A percentile compares a stretch with the other conserved stretches of the same genome.
These are phyloP conservation scores for Opisthocomus hoazin DNA, from an alignment of 2,113 vertebrate species.

Conservation along the genomic window DNA sequence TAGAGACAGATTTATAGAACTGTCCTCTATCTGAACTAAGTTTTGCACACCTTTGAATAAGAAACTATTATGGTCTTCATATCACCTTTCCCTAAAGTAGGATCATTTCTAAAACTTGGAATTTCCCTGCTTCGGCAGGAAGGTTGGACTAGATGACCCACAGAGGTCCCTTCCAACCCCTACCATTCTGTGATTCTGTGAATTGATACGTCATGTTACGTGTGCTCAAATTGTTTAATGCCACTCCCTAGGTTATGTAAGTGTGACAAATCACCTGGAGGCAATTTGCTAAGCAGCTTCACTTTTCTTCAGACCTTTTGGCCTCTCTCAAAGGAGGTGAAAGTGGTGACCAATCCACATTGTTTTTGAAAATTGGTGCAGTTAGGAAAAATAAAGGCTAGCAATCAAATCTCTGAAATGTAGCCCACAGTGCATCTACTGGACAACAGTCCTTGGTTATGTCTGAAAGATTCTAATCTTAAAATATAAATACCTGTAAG, in stretches of 20 bases:
- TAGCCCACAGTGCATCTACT: accelerated
- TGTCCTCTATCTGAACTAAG: neutral
- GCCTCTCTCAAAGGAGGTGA: neutral
- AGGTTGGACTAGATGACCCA: too few relatives aligned
- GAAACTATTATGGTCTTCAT: neutral
- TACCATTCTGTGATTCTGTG: too few relatives aligned
- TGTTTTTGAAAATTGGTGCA: neutral
- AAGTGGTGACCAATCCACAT: neutral
- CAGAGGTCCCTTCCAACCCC: too few relatives aligned
- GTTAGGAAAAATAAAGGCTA: neutral
- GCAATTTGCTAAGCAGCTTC: neutral
- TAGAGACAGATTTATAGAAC: neutral
- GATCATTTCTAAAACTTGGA: neutral
- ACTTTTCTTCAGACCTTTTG: neutral
- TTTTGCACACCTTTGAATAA: neutral
- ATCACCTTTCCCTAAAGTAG: neutral
- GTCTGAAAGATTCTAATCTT: neutral
- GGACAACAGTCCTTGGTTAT: neutral
- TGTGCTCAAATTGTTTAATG: neutral
- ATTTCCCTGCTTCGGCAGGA: too few relatives aligned
- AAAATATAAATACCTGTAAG: neutral
- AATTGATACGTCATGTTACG: neutral
- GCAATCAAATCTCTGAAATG: neutral
- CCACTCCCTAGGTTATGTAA: neutral
- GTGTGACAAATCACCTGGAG: neutral